Evolutionary conservation across 2,888 invertebrate genomes (phyloP).

Genomic region (Sylvicola fuscatus): DNA sequence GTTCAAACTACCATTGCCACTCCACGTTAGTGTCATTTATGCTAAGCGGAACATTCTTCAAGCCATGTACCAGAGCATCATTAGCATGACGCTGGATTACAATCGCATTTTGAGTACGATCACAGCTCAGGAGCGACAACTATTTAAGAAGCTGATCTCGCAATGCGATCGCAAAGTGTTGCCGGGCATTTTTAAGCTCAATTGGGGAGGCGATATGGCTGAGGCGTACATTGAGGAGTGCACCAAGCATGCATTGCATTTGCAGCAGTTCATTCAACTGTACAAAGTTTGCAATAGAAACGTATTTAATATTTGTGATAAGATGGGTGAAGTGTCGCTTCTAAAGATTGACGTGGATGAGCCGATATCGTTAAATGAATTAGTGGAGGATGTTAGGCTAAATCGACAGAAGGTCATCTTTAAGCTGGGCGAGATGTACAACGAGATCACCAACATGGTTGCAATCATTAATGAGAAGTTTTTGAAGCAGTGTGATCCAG

Average conservation of each 20-base stretch:
- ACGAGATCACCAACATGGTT: too few relatives aligned
- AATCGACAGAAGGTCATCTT: constrained; percentile 4
- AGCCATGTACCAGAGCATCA: constrained; percentile 46
- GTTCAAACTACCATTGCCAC: constrained; percentile 46
- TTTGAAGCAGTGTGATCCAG: too few relatives aligned
- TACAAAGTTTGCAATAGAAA: constrained; percentile 65
- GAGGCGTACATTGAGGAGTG: constrained; percentile 54
- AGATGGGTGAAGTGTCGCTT: constrained; percentile 44
- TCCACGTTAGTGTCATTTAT: constrained; percentile 41
- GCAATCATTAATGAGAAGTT: too few relatives aligned
- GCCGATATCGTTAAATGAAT: constrained; percentile 34
- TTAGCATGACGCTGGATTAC: constrained; percentile 51
- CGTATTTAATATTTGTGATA: constrained; percentile 48
- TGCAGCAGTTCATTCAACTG: constrained; percentile 58
- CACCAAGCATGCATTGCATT: constrained; percentile 35
- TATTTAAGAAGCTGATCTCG: constrained; percentile 55
- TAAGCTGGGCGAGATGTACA: constrained; percentile 3
- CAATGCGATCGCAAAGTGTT: constrained; percentile 42
- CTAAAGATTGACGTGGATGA: constrained; percentile 40
- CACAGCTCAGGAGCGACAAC: constrained; percentile 49
- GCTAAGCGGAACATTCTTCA: constrained; percentile 34
- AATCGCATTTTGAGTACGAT: constrained; percentile 58
- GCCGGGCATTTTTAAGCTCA: constrained; percentile 48
- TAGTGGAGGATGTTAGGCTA: constrained; percentile 21
- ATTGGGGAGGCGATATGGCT: constrained; percentile 51